Conservation (phyloP, 2,113 vertebrate genomes). For the Eulacestoma nigropectus region DNA sequence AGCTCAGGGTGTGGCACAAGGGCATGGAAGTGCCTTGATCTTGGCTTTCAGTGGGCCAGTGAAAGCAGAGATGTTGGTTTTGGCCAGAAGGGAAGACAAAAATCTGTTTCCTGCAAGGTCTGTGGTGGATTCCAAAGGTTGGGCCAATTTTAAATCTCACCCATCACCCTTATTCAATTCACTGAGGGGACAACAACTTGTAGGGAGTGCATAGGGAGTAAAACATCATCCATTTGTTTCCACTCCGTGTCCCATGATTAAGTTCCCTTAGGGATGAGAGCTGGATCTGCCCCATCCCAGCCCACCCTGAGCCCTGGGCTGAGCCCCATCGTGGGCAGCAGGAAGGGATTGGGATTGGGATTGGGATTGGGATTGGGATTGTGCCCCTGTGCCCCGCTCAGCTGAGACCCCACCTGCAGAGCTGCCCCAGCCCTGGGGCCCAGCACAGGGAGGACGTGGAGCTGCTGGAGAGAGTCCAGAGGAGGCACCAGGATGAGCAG, state of each 20-base stretch:
- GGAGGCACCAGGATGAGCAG: too few relatives aligned
- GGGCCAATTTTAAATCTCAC: not conserved
- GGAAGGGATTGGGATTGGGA: not conserved
- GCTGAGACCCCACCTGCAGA: not conserved
- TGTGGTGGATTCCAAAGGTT: not conserved
- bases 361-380: not conserved
- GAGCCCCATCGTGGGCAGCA: fast-evolving
- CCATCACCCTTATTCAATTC: not conserved
- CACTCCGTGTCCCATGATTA: not conserved
- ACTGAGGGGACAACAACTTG: not conserved
- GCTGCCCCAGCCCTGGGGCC: not conserved
- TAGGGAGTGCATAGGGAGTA: not conserved
- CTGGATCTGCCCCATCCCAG: not conserved
- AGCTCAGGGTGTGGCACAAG: not conserved
- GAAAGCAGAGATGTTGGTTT: not conserved
- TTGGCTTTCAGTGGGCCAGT: not conserved
- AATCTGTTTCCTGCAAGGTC: not conserved
- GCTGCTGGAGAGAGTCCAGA: too few relatives aligned
- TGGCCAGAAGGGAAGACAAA: not conserved
- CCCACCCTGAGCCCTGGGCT: fast-evolving
- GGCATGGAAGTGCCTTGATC: not conserved
- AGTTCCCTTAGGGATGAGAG: not conserved
- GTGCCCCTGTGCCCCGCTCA: not conserved
- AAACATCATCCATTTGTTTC: not conserved
- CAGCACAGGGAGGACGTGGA: not conserved